Evolutionary conservation across 2,888 invertebrate species (phyloP).

Genomic region (Stenolophus ochropezus): DNA sequence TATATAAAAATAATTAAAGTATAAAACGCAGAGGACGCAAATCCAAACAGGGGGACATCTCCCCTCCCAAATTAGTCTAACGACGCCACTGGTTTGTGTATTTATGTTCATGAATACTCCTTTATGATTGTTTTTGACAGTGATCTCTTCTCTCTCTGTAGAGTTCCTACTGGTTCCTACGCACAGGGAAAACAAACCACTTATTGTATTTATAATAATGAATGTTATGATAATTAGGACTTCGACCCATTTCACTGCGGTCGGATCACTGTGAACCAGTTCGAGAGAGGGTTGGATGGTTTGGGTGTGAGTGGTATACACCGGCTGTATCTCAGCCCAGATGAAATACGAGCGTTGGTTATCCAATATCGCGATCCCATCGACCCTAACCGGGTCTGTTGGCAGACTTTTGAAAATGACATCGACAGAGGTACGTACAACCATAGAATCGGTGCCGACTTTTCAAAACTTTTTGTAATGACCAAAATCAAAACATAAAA

Average conservation of each 20-base stretch:
- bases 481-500: no score
- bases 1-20: no score
- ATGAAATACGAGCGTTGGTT: constrained; percentile 80
- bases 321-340: constrained; percentile 76
- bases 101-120: no score
- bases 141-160: no score
- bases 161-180: no score
- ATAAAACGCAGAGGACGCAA: no score
- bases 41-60: no score
- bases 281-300: constrained; percentile 81
- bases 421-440: constrained; percentile 74
- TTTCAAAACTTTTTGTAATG: neutral
- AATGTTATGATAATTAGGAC: constrained; percentile 73
- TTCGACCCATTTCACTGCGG: constrained; percentile 83
- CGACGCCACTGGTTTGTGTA: no score
- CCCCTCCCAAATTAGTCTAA: no score
- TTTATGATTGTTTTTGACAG: no score
- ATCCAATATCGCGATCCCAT: constrained; percentile 83
- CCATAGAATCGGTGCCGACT: neutral
- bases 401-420: constrained; percentile 86
- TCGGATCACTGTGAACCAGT: constrained; percentile 81
- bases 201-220: no score
- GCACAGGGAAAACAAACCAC: no score
- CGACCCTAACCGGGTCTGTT: constrained; percentile 81
- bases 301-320: constrained; percentile 79